Conservation (phyloP, 2,888 invertebrate species). For the Loripinus fragilis region DNA sequence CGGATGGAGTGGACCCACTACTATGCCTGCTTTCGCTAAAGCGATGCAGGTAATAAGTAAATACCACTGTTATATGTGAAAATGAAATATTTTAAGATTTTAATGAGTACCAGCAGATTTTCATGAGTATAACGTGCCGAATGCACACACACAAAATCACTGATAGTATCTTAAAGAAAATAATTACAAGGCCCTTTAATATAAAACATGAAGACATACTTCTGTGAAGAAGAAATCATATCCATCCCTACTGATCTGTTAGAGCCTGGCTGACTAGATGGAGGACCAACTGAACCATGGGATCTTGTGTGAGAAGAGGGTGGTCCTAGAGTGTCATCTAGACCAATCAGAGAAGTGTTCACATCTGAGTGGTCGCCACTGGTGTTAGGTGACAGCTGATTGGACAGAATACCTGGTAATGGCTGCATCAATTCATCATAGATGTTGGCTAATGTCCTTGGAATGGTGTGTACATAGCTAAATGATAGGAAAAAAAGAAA, state of each 20-base stretch:
- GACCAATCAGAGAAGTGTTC: conserved; percentile 39
- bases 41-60: no score
- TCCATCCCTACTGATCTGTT: conserved; percentile 44
- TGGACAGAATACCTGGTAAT: conserved; percentile 68
- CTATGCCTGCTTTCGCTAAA: no score
- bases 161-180: no score
- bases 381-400: conserved; percentile 67
- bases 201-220: conserved; percentile 17
- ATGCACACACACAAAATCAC: no score
- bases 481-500: not conserved
- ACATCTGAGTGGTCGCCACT: conserved; percentile 62
- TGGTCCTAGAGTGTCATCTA: conserved; percentile 37
- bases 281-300: conserved; percentile 51
- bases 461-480: conserved; percentile 72
- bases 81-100: no score
- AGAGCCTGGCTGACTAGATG: conserved; percentile 49
- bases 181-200: no score
- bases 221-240: conserved; percentile 14
- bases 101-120: no score
- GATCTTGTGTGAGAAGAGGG: conserved; percentile 53
- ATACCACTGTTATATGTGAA: no score
- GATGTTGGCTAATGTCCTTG: conserved; percentile 70
- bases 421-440: conserved; percentile 79
- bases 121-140: no score
- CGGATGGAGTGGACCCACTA: no score